Evolutionary conservation across 2,797 vertebrate species (phyloP).

Genomic region (Tadarida brasiliensis): DNA sequence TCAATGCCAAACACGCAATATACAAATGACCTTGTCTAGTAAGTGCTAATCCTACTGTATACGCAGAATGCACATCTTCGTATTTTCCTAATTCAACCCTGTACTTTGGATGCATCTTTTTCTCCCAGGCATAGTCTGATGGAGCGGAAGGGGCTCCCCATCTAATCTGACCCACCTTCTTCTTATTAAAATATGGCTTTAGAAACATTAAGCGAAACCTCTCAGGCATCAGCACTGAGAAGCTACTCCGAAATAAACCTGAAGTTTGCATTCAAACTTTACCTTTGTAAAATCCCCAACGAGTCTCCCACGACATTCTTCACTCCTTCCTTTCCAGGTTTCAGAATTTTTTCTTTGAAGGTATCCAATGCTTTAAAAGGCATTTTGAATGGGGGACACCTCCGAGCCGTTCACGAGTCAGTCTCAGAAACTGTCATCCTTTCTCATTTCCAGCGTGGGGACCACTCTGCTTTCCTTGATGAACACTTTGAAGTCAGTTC

Average conservation of each 20-base stretch:
- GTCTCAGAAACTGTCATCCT: conserved; percentile 78
- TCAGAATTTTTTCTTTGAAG: conserved; percentile 94
- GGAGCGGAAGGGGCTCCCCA: not conserved
- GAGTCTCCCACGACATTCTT: conserved; percentile 94
- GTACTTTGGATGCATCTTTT: not conserved
- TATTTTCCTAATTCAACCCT: conserved; percentile 31
- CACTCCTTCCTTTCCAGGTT: conserved; percentile 95
- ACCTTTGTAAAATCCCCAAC: conserved; percentile 96
- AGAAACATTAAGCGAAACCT: not conserved
- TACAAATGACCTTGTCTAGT: not conserved
- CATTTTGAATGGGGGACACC: conserved; percentile 88
- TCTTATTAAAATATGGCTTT: conserved; percentile 21
- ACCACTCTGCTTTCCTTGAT: not conserved
- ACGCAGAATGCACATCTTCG: not conserved
- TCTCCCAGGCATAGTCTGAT: not conserved
- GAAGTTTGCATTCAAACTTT: conserved; percentile 86
- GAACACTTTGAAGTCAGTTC: conserved; percentile 81
- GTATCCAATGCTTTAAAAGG: conserved; percentile 92
- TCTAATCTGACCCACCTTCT: not conserved
- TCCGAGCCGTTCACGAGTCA: conserved; percentile 60
- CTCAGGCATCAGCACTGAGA: not conserved
- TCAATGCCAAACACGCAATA: not conserved
- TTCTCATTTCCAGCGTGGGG: not conserved
- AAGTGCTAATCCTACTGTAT: not conserved
- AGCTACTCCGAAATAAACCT: conserved; percentile 47